Conservation (phyloP, 2,888 invertebrate genomes). For the Hydroisotoma schaefferi region DNA sequence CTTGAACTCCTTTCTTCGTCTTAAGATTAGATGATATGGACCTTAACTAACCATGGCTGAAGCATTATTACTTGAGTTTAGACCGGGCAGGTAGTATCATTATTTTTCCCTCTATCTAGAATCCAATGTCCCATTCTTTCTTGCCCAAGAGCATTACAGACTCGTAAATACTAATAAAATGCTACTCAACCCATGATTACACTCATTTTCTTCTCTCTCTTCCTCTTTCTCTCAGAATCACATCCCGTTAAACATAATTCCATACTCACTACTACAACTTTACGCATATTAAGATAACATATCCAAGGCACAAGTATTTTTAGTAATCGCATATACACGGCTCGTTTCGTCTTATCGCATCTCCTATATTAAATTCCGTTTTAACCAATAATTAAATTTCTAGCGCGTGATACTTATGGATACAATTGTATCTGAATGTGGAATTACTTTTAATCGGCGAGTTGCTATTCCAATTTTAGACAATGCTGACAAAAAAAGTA, state of each 20-base stretch:
- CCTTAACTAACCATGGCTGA: neutral
- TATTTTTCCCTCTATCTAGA: too few relatives aligned
- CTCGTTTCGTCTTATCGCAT: neutral
- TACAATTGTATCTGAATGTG: too few relatives aligned
- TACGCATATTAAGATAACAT: too few relatives aligned
- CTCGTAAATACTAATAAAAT: conserved; percentile 24
- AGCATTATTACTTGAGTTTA: neutral
- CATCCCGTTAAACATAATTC: neutral
- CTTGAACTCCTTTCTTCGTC: conserved; percentile 1
- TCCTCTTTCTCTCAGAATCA: conserved; percentile 6
- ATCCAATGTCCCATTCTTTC: too few relatives aligned
- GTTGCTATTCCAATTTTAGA: too few relatives aligned
- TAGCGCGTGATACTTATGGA: too few relatives aligned
- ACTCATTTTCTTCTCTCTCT: conserved; percentile 13
- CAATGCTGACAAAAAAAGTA: too few relatives aligned
- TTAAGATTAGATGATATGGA: too few relatives aligned
- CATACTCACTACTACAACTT: neutral
- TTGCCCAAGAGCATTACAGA: conserved; percentile 3
- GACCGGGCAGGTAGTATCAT: conserved; percentile 7
- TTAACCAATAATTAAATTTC: conserved; percentile 11
- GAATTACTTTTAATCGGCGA: too few relatives aligned
- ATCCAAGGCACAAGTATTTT: too few relatives aligned
- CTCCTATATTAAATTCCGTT: conserved; percentile 6
- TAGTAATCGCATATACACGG: too few relatives aligned
- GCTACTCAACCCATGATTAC: conserved; percentile 18